Conservation (phyloP, 2,113 vertebrate species). For the Chaenogobius annularis region DNA sequence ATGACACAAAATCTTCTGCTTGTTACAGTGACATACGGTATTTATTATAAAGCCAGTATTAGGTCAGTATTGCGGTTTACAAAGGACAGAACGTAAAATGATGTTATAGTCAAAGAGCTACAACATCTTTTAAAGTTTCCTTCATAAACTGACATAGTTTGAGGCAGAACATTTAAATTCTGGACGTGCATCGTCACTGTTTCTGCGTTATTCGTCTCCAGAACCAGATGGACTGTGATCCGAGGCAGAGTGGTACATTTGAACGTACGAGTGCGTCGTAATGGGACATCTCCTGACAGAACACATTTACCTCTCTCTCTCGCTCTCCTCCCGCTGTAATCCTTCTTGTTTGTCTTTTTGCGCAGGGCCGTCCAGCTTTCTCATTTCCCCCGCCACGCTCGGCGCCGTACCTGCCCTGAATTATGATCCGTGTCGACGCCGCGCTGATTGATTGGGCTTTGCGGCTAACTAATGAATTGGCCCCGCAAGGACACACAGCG, state of each 20-base stretch:
- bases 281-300: constrained; percentile 15
- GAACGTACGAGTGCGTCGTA: constrained; percentile 24
- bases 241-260: constrained; percentile 5
- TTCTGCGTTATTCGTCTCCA: background rate
- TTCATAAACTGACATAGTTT: background rate
- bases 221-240: background rate
- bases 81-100: no score
- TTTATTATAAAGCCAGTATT: no score
- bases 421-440: constrained; percentile 57
- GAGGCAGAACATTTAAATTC: background rate
- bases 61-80: no score
- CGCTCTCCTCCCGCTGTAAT: constrained; percentile 25
- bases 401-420: constrained; percentile 54
- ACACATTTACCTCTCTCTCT: constrained; percentile 25
- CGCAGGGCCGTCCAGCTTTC: constrained; percentile 37
- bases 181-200: background rate
- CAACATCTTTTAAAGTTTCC: background rate
- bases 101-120: no score
- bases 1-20: no score
- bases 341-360: constrained; percentile 40
- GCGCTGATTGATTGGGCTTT: constrained; percentile 66
- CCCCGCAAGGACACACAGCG: constrained; percentile 62
- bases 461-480: constrained; percentile 71
- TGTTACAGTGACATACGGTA: no score
- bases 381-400: constrained; percentile 36